Percentiles rank a stretch among this genome's conserved stretches.
Evolutionary conservation across 2,888 invertebrate species (phyloP).

Genomic region (Microctonus hyperodae): DNA sequence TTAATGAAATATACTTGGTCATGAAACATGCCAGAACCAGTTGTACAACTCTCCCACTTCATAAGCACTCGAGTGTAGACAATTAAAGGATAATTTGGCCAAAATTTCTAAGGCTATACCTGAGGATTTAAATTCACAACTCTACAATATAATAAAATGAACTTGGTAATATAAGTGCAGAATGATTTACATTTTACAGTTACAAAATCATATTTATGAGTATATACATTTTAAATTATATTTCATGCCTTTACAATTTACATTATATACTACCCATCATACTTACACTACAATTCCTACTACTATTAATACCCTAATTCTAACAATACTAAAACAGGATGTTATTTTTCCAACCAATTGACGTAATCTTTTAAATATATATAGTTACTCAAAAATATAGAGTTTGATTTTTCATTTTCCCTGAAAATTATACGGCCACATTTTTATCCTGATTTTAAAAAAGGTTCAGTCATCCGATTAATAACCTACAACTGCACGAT

Average conservation of each 20-base stretch:
- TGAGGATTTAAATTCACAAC: not conserved
- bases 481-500: slow-evolving; percentile 2
- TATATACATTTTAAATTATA: not conserved
- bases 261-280: too few species aligned
- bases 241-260: too few species aligned
- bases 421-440: not conserved
- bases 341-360: not conserved
- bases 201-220: not conserved
- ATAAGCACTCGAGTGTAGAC: not conserved
- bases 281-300: too few species aligned
- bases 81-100: not conserved
- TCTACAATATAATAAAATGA: too few species aligned
- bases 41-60: not conserved
- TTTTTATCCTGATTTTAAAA: not conserved
- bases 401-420: not conserved
- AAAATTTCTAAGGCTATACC: not conserved
- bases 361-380: not conserved
- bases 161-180: not conserved
- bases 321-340: not conserved
- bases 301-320: not conserved
- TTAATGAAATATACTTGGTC: not conserved
- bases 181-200: not conserved
- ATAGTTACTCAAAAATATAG: not conserved
- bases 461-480: not conserved
- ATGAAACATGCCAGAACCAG: not conserved